These are phyloP conservation scores for Danio tinwini DNA, from an alignment of 2,797 vertebrate species.

Conservation along the genomic window DNA sequence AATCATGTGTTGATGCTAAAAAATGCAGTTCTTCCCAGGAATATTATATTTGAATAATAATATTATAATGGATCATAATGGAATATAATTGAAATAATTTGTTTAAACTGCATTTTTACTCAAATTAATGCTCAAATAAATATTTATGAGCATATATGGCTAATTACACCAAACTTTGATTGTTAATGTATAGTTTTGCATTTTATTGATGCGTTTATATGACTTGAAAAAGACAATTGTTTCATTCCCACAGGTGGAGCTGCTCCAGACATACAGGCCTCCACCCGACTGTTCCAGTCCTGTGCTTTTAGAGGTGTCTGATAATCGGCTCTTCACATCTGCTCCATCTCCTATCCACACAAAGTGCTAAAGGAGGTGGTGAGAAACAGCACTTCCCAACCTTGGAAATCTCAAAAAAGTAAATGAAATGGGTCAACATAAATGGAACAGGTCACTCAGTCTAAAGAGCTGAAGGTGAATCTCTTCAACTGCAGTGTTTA, in stretches of 20 bases:
- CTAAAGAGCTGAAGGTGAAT: conserved; percentile 4
- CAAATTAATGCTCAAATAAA: background rate
- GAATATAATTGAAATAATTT: no score
- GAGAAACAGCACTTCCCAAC: conserved; percentile 62
- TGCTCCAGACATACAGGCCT: background rate
- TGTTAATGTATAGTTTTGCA: background rate
- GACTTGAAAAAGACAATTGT: background rate
- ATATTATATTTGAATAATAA: no score
- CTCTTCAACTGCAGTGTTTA: conserved; percentile 10
- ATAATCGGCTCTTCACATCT: conserved; percentile 47
- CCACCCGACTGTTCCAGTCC: conserved; percentile 38
- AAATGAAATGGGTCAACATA: conserved; percentile 32
- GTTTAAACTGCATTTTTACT: no score
- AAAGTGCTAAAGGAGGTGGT: conserved; percentile 50
- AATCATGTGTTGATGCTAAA: no score
- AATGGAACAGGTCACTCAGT: conserved; percentile 2
- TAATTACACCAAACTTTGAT: background rate
- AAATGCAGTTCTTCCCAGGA: no score
- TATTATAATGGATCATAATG: no score
- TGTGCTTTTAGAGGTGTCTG: conserved; percentile 37
- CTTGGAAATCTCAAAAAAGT: conserved; percentile 43
- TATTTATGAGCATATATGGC: background rate
- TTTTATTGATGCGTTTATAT: conserved; percentile 8
- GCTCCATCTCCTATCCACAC: conserved; percentile 54
- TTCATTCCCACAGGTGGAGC: conserved; percentile 38